These are phyloP conservation scores for Anoplophora glabripennis DNA, from an alignment of 1,140 invertebrate species.

Conservation along the genomic window DNA sequence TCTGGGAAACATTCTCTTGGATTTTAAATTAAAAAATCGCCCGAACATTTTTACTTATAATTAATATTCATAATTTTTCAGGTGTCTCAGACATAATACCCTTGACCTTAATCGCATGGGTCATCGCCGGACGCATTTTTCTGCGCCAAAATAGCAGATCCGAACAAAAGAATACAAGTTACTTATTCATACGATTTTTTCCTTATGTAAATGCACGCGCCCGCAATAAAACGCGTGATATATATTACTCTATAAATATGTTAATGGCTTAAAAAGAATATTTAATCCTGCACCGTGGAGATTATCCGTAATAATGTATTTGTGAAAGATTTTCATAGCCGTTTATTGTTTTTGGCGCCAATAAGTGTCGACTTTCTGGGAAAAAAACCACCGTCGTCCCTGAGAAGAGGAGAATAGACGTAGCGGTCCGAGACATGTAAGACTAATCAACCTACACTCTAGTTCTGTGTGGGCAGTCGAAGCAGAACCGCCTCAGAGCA, in stretches of 20 bases:
- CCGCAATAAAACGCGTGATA: background rate
- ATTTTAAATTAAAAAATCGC: too few relatives aligned
- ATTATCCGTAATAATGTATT: slow-evolving; percentile 4
- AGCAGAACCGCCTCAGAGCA: slow-evolving; percentile 28
- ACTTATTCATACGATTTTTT: too few relatives aligned
- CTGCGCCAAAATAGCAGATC: too few relatives aligned
- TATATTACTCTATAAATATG: background rate
- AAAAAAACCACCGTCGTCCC: slow-evolving; percentile 8
- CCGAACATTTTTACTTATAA: too few relatives aligned
- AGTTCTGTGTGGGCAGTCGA: slow-evolving; percentile 26
- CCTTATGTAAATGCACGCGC: too few relatives aligned
- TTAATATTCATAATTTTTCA: too few relatives aligned
- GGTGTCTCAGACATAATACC: too few relatives aligned
- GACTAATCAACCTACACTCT: slow-evolving; percentile 32
- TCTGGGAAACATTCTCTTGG: too few relatives aligned
- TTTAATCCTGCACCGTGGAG: background rate
- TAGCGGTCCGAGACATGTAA: slow-evolving; percentile 29
- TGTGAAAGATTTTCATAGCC: slow-evolving; percentile 8
- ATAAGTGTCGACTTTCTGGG: slow-evolving; percentile 9
- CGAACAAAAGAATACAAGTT: too few relatives aligned
- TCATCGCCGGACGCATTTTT: too few relatives aligned
- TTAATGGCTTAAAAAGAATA: background rate
- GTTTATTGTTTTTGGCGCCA: slow-evolving; percentile 14
- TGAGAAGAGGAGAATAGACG: slow-evolving; percentile 23
- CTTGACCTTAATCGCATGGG: too few relatives aligned